Evolutionary conservation across 2,797 vertebrate species (phyloP).

Genomic region (Phataginus tetradactyla): DNA sequence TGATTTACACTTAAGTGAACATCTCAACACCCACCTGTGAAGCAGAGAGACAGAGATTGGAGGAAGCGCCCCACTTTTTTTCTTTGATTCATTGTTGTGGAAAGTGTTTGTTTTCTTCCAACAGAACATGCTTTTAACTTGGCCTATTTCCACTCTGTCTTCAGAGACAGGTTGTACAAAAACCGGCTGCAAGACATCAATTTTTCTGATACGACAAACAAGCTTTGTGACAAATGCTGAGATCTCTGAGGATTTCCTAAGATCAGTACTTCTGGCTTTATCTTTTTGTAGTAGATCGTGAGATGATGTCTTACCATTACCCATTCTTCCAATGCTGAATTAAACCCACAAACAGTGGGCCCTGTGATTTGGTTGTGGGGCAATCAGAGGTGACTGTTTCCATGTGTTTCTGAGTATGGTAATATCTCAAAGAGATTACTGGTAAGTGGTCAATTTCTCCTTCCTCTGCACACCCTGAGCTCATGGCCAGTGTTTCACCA

Average conservation of each 20-base stretch:
- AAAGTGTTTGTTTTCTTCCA: conserved; percentile 27
- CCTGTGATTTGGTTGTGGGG: background rate
- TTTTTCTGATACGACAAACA: conserved; percentile 6
- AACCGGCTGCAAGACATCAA: background rate
- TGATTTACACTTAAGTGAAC: background rate
- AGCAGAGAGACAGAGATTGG: background rate
- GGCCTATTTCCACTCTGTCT: conserved; percentile 52
- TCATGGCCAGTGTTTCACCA: background rate
- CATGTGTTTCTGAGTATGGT: background rate
- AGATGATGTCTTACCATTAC: background rate
- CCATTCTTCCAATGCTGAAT: background rate
- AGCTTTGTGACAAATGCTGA: conserved; percentile 30
- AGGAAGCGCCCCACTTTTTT: background rate
- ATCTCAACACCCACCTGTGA: background rate
- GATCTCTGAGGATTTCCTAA: background rate
- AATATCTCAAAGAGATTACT: background rate
- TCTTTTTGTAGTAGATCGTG: background rate
- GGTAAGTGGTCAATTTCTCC: background rate
- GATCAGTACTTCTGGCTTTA: background rate
- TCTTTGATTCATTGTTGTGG: background rate
- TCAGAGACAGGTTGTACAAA: conserved; percentile 40
- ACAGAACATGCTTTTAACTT: background rate
- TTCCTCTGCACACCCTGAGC: background rate
- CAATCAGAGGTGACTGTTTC: background rate
- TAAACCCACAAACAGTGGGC: background rate